Evolutionary conservation across 2,888 invertebrate genomes (phyloP).

Genomic region (Eledona agricola): DNA sequence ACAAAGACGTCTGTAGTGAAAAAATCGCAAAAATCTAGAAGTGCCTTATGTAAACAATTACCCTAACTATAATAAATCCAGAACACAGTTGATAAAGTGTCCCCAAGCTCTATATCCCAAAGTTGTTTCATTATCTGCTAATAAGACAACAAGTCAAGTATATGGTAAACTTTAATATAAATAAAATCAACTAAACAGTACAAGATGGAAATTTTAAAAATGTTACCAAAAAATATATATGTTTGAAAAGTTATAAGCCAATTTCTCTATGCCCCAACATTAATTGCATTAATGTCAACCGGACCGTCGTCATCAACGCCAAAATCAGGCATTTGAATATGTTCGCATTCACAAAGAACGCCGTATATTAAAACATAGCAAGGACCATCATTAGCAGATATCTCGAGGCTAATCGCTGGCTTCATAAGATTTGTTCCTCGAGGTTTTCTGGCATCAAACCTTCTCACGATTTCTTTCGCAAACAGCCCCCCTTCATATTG

Average conservation of each 20-base stretch:
- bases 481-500: slow-evolving; percentile 26
- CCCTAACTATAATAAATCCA: slow-evolving; percentile 13
- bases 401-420: slow-evolving; percentile 19
- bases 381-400: slow-evolving; percentile 24
- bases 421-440: slow-evolving; percentile 23
- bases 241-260: slow-evolving; percentile 17
- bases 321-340: slow-evolving; percentile 24
- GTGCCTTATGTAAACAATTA: slow-evolving; percentile 17
- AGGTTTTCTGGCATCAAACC: slow-evolving; percentile 24
- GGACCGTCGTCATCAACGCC: slow-evolving; percentile 24
- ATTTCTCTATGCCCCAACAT: slow-evolving; percentile 25
- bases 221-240: slow-evolving; percentile 22
- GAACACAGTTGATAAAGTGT: slow-evolving; percentile 23
- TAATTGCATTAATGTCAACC: slow-evolving; percentile 18
- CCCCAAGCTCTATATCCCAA: slow-evolving; percentile 21
- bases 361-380: slow-evolving; percentile 20
- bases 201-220: slow-evolving; percentile 23
- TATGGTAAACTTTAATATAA: slow-evolving; percentile 28
- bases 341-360: slow-evolving; percentile 28
- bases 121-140: slow-evolving; percentile 24
- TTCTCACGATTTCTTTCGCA: slow-evolving; percentile 25
- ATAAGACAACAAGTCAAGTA: slow-evolving; percentile 27
- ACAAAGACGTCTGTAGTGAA: slow-evolving; percentile 16
- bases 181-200: slow-evolving; percentile 21
- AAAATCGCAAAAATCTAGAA: slow-evolving; percentile 21